A percentile compares a stretch with the other conserved stretches of the same genome.
These are phyloP conservation scores for Lumbricus terrestris DNA, from an alignment of 2,888 invertebrate species.

Conservation along the genomic window DNA sequence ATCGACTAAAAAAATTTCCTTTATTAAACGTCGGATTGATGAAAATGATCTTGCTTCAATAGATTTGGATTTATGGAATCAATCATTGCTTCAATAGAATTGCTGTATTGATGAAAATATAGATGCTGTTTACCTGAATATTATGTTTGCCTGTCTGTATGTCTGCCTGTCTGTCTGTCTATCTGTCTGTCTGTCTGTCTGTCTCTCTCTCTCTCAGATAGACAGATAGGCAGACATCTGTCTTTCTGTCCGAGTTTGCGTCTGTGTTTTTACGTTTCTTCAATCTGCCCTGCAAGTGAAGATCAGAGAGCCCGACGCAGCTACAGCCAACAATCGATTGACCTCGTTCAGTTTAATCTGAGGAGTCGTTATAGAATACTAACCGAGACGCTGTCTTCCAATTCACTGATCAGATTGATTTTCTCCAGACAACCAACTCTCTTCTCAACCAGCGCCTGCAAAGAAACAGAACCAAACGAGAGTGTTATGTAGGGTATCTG, in stretches of 20 bases:
- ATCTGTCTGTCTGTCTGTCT: no score
- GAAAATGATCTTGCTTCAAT: no score
- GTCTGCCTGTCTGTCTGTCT: no score
- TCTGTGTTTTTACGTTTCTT: neutral
- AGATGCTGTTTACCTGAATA: no score
- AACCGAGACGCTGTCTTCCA: conserved; percentile 36
- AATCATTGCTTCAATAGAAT: no score
- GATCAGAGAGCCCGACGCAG: neutral
- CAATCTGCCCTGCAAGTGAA: neutral
- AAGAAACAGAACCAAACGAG: neutral
- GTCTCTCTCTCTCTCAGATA: neutral
- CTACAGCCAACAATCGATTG: neutral
- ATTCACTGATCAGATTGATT: conserved; percentile 30
- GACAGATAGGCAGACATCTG: no score
- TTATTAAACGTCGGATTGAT: no score
- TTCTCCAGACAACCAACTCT: conserved; percentile 38
- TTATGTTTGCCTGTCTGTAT: no score
- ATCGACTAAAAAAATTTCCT: no score
- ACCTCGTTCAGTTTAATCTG: neutral
- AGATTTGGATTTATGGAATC: no score
- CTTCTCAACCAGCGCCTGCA: conserved; percentile 33
- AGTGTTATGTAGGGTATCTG: no score
- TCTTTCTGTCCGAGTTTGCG: neutral
- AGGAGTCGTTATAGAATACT: conserved; percentile 16
- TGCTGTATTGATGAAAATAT: no score